Evolutionary conservation across 2,113 vertebrate species (phyloP).

Genomic region (Chaetorhynchus papuensis): DNA sequence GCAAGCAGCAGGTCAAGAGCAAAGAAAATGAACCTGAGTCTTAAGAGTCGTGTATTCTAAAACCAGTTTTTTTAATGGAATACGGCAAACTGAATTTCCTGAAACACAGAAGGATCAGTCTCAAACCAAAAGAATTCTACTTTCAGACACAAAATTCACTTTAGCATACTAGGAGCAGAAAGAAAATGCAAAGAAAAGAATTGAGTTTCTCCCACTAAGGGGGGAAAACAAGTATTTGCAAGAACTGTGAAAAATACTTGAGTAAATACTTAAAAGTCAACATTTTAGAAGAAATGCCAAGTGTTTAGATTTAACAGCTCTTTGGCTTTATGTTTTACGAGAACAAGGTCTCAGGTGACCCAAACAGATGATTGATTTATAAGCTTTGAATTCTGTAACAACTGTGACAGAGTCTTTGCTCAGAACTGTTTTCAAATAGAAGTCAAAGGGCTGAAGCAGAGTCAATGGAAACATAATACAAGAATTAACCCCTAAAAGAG

Average conservation of each 20-base stretch:
- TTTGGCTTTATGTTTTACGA: background rate
- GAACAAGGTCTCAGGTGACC: background rate
- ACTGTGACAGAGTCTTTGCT: background rate
- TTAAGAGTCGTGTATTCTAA: background rate
- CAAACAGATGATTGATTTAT: background rate
- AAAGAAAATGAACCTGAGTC: background rate
- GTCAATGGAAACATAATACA: background rate
- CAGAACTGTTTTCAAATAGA: background rate
- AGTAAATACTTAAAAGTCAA: background rate
- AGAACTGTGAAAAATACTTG: background rate
- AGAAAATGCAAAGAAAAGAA: background rate
- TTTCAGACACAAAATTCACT: background rate
- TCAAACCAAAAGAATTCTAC: background rate
- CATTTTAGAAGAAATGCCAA: background rate
- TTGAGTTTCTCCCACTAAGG: background rate
- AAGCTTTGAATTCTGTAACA: background rate
- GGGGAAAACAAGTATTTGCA: background rate
- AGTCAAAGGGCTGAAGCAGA: background rate
- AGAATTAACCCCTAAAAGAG: background rate
- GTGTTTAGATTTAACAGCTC: background rate
- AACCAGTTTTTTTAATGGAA: background rate
- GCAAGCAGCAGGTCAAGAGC: background rate
- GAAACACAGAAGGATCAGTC: background rate
- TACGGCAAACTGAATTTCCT: background rate
- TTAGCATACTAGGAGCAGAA: background rate